phyloP scores from a whole-genome alignment of 2,797 vertebrate genomes.

The Mastacembelus armatus region DNA sequence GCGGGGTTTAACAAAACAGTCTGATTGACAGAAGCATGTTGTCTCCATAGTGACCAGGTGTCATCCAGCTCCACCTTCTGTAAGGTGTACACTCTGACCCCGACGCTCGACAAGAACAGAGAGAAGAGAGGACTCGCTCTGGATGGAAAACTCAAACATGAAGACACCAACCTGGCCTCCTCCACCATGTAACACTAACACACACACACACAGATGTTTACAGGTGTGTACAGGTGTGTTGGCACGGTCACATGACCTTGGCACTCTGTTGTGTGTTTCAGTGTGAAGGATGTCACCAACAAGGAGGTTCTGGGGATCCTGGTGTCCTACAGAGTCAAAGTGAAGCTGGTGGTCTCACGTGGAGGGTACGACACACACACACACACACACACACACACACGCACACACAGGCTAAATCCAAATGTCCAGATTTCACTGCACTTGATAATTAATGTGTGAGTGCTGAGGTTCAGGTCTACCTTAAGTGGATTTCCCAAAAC shows the following conservation, averaged over 20 bases:
- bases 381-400: slow-evolving; percentile 31
- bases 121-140: slow-evolving; percentile 96
- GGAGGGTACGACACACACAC: slow-evolving; percentile 86
- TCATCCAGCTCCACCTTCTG: slow-evolving; percentile 97
- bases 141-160: slow-evolving; percentile 96
- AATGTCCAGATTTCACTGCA: too few species aligned
- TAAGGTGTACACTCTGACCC: slow-evolving; percentile 97
- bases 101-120: slow-evolving; percentile 94
- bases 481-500: too few species aligned
- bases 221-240: neutral
- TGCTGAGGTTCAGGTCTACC: too few species aligned
- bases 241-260: slow-evolving; percentile 28
- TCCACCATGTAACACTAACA: slow-evolving; percentile 79
- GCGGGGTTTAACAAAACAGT: neutral
- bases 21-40: slow-evolving; percentile 40
- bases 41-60: slow-evolving; percentile 89
- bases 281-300: slow-evolving; percentile 94
- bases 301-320: slow-evolving; percentile 96
- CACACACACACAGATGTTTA: neutral
- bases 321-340: slow-evolving; percentile 98
- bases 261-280: slow-evolving; percentile 62
- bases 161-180: slow-evolving; percentile 98
- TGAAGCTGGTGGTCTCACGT: slow-evolving; percentile 96
- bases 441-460: too few species aligned
- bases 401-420: neutral